These are phyloP conservation scores for Sander vitreus DNA, from an alignment of 2,113 vertebrate genomes.

Conservation along the genomic window DNA sequence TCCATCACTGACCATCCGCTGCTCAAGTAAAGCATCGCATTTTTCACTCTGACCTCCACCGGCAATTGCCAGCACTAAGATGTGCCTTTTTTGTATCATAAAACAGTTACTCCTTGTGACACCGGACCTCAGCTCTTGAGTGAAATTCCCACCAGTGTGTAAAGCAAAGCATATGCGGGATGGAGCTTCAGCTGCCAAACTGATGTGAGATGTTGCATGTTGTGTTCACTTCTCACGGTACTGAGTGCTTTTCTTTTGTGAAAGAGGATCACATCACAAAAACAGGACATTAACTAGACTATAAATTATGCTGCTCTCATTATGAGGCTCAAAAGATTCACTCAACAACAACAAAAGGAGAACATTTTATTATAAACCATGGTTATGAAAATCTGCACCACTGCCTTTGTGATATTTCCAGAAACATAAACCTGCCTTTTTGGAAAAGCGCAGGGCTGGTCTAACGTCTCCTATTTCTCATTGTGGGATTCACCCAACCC, in stretches of 20 bases:
- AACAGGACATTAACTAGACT: neutral
- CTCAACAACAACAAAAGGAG: constrained; percentile 7
- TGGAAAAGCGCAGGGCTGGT: neutral
- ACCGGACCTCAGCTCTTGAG: constrained; percentile 3
- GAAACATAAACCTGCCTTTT: constrained; percentile 2
- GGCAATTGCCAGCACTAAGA: constrained; percentile 17
- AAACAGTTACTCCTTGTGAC: constrained; percentile 14
- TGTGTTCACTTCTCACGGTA: neutral
- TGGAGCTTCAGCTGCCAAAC: neutral
- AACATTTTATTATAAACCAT: constrained; percentile 4
- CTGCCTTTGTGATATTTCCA: constrained; percentile 12
- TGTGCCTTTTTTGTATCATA: constrained; percentile 21
- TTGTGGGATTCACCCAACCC: constrained; percentile 37
- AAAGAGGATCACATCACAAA: neutral
- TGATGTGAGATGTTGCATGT: neutral
- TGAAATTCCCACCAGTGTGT: neutral
- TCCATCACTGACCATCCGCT: constrained; percentile 58
- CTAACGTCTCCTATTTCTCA: constrained; percentile 7
- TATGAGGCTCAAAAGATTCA: neutral
- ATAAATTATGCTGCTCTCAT: neutral
- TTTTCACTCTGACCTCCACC: constrained; percentile 33
- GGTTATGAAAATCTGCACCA: constrained; percentile 1
- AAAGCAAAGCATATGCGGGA: neutral
- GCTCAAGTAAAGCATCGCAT: constrained; percentile 27
- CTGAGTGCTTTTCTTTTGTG: neutral